phyloP scores from a whole-genome alignment of 2,797 vertebrate genomes.

The Tangara arthus region DNA sequence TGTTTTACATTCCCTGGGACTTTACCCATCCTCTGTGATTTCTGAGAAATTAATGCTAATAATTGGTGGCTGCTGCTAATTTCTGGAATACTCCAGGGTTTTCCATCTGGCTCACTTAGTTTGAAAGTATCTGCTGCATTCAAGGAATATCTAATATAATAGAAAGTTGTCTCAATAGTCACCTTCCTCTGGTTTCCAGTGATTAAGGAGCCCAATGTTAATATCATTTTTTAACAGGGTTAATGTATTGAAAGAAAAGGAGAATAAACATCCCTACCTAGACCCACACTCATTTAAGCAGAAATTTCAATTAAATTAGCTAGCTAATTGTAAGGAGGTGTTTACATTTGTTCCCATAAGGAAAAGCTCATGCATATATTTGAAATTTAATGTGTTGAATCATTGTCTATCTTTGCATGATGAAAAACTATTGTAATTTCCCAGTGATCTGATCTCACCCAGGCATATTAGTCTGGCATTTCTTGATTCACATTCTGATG shows the following conservation, averaged over 20 bases:
- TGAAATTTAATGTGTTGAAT: not conserved
- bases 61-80: not conserved
- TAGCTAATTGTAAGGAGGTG: not conserved
- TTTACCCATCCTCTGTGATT: not conserved
- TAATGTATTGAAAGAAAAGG: not conserved
- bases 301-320: not conserved
- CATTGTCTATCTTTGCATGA: not conserved
- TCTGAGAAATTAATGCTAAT: not conserved
- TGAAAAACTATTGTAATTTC: not conserved
- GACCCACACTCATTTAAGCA: not conserved
- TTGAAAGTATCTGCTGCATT: not conserved
- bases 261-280: not conserved
- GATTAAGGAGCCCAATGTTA: not conserved
- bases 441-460: not conserved
- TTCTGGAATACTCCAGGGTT: constrained; percentile 1
- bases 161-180: not conserved
- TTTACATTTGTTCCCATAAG: not conserved
- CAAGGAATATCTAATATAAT: not conserved
- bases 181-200: not conserved
- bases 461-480: not conserved
- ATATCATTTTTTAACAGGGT: not conserved
- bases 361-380: not conserved
- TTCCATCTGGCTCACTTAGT: not conserved
- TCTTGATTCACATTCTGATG: constrained; percentile 17
- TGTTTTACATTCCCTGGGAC: not conserved